Evolutionary conservation across 2,888 invertebrate species (phyloP), one percentile per base, ranked within the genome.

Genomic region (Halictus quadricinctus): DNA sequence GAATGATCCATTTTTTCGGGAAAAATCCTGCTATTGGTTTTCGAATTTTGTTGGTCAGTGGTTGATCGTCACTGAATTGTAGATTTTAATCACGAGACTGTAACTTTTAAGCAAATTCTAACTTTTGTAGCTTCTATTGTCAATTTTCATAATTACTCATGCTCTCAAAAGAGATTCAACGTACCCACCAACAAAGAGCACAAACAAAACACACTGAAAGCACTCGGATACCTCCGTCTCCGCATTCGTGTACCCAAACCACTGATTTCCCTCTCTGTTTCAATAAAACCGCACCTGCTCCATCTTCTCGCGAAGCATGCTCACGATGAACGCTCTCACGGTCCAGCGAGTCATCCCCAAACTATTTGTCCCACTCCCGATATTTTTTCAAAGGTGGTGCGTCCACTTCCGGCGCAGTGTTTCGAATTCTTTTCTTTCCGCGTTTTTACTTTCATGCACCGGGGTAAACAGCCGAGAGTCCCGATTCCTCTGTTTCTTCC

Each of bases 381-480:
- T 88, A 89, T 86, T 84, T 84, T 86, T 86, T 80, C 82, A 70
- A 80, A 82, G 73, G 81, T 87, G n/a, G 66, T 75, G 79, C 79
- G 83, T 88, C 87, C 85, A 88, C 83, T 83, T 89, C 81, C 83
- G 82, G 69, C 29, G 75, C 70, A 50, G 70, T 75, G 78, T 84
- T 83, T 80, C 76, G 70, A 84, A 84, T 72, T 41, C 64, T 50
- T 72, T 75, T 84, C 79, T 79, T 50, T 82, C 75, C 25, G 79
- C 72, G 84, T 75, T 77, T 80, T 83, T 79, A 78, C 50, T 72
- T 70, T 46, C 69, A 75, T 50, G 36, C 21, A 54, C 48, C 43
- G 29, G 54, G 74, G 73, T 86, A 81, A 77, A 85, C 81, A 83
- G 78, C 41, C 70, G 41, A 70, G n/a, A 43, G 70, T 1, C 7